These are phyloP conservation scores for Erythrocercus mccallii DNA, from an alignment of 2,113 vertebrate species.

Conservation along the genomic window DNA sequence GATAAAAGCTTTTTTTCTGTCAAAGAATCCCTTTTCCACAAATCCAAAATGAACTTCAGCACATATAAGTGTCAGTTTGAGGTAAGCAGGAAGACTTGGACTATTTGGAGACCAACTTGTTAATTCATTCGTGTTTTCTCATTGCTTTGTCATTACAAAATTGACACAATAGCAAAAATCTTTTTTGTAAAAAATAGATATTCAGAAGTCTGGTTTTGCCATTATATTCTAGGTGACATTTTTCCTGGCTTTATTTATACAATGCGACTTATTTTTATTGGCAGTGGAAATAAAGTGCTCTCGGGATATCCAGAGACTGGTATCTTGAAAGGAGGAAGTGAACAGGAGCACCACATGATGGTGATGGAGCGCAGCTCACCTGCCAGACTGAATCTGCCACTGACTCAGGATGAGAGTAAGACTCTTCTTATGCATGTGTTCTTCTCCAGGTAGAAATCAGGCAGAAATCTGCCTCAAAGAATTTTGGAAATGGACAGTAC, in stretches of 20 bases:
- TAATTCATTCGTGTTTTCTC: background rate
- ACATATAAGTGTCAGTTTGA: background rate
- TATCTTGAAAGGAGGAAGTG: slow-evolving; percentile 26
- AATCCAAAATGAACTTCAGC: background rate
- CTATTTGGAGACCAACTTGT: background rate
- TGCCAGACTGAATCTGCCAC: slow-evolving; percentile 30
- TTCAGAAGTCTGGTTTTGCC: background rate
- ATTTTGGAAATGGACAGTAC: background rate
- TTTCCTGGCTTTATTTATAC: background rate
- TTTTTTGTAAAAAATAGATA: background rate
- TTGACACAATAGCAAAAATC: background rate
- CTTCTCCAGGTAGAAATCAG: background rate
- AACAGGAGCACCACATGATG: background rate
- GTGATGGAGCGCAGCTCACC: background rate
- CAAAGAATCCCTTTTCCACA: background rate
- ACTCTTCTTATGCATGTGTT: background rate
- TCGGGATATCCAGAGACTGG: background rate
- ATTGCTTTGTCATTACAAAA: background rate
- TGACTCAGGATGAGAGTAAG: slow-evolving; percentile 61
- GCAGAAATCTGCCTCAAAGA: background rate
- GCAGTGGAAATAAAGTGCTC: slow-evolving; percentile 47
- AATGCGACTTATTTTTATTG: slow-evolving; percentile 17
- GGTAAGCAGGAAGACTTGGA: background rate
- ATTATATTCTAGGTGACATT: background rate
- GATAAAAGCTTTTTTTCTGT: background rate